phyloP scores from a whole-genome alignment of 1,140 invertebrate genomes.

The Penaeus japonicus region DNA sequence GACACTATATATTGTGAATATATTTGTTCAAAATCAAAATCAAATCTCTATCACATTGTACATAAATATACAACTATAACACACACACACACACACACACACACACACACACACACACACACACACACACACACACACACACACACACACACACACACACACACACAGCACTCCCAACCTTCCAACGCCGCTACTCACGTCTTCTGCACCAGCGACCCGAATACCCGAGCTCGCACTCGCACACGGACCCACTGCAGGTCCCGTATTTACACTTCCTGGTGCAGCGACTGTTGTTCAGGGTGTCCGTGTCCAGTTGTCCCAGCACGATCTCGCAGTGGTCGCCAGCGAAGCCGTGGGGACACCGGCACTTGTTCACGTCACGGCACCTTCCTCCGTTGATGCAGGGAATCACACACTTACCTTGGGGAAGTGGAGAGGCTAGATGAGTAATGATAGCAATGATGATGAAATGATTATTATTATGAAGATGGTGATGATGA shows the following conservation, averaged over 20 bases:
- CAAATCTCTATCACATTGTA: too few species aligned
- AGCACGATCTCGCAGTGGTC: constrained; percentile 83
- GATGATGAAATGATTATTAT: background rate
- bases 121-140: too few species aligned
- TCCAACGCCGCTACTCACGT: constrained; percentile 32
- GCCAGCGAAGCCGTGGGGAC: constrained; percentile 78
- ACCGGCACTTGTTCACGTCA: constrained; percentile 85
- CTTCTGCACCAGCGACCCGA: constrained; percentile 50
- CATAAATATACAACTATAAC: too few species aligned
- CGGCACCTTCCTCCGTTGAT: constrained; percentile 84
- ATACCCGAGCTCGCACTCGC: constrained; percentile 31
- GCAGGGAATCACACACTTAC: constrained; percentile 88
- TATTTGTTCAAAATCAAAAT: too few species aligned
- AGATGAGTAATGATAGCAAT: background rate
- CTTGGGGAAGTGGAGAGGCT: constrained; percentile 65
- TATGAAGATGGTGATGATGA: background rate
- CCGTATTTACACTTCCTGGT: constrained; percentile 42
- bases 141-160: background rate
- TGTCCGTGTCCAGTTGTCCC: background rate
- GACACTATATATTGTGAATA: too few species aligned
- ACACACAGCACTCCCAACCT: background rate
- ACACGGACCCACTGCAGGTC: constrained; percentile 16
- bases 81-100: too few species aligned
- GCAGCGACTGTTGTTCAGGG: constrained; percentile 21
- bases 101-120: too few species aligned